phyloP scores from a whole-genome alignment of 1,140 invertebrate species.

The Drosophila parabipectinata region DNA sequence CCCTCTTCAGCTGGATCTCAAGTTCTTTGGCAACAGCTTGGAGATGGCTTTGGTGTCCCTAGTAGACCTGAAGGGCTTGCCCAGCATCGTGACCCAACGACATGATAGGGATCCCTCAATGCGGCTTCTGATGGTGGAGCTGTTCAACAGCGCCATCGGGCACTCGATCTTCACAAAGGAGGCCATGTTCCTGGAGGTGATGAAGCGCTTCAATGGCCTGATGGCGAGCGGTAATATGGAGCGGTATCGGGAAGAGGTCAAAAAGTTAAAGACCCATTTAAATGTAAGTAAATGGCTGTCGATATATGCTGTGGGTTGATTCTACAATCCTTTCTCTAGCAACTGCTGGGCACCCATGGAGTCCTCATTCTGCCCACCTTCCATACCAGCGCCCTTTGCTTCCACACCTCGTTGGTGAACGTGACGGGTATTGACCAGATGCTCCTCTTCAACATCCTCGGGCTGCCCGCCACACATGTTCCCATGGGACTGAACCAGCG shows the following conservation, averaged over 20 bases:
- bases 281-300: conserved; percentile 32
- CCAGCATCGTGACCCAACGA: conserved; percentile 72
- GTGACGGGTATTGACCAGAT: conserved; percentile 88
- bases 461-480: conserved; percentile 90
- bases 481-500: conserved; percentile 87
- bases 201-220: conserved; percentile 55
- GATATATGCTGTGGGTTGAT: background rate
- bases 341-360: conserved; percentile 87
- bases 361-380: conserved; percentile 91
- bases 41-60: conserved; percentile 56
- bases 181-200: conserved; percentile 67
- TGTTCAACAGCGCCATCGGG: conserved; percentile 62
- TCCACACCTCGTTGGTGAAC: conserved; percentile 87
- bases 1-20: conserved; percentile 43
- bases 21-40: conserved; percentile 55
- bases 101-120: conserved; percentile 41
- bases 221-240: conserved; percentile 37
- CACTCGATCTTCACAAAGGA: conserved; percentile 71
- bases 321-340: conserved; percentile 69
- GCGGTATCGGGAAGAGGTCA: conserved; percentile 46
- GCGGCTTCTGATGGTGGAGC: conserved; percentile 50
- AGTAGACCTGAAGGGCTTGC: conserved; percentile 62
- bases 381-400: conserved; percentile 86
- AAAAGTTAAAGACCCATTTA: conserved; percentile 41
- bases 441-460: conserved; percentile 90